Base-by-base conservation (phyloP, 2,888 invertebrate species). In the Athalia rosae region DNA sequence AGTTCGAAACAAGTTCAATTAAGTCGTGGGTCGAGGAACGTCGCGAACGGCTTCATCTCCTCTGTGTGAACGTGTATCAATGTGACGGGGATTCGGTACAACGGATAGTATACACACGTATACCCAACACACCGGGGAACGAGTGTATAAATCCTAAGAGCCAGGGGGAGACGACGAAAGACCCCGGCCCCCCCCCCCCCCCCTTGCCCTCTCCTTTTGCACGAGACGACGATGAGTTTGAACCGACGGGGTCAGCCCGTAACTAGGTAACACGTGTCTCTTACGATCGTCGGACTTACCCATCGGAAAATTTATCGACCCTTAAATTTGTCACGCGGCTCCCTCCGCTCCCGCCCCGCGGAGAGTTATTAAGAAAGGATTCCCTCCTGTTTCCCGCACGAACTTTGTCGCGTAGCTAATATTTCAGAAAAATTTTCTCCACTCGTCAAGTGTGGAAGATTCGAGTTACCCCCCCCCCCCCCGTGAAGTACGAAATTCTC, bases 1-100 rank as follows among this genome's bases (percentile, higher is more conserved):
- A 89, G 89, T 89, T 89, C 83, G 84, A 87, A 89, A 89, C 89
- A 89, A 89, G 89, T 89, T 89, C 89, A 89, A 89, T 89, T 89
- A 89, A 89, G 87, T 89, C 86, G 79, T 80, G 81, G 83, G 81
- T 61, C 61, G 43, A 63, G 53, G 15, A 62, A 73, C 41, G 77
- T 76, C 79, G 69, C 58, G 77, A 79, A 79, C 78, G 79, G 79
- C 79, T 79, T 79, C 79, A 69, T 78, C 64, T 67, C 76, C 64
- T 48, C 56, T 28, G 28, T 28, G 28, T 28, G 28, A 28, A 28
- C 28, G 28, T 28, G 61, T 62, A 50, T 6, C 13, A 45, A 15
- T 43, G n/a, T 9, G 53, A 43, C 71, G 45, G 73, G 73, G 45
- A 58, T 69, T 53, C 59, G 13, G 47, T 45, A 28, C n/a, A n/a